Percentiles rank a stretch among this genome's conserved stretches.
Conservation (phyloP, 2,797 vertebrate genomes). For the Sebastes steindachneri region DNA sequence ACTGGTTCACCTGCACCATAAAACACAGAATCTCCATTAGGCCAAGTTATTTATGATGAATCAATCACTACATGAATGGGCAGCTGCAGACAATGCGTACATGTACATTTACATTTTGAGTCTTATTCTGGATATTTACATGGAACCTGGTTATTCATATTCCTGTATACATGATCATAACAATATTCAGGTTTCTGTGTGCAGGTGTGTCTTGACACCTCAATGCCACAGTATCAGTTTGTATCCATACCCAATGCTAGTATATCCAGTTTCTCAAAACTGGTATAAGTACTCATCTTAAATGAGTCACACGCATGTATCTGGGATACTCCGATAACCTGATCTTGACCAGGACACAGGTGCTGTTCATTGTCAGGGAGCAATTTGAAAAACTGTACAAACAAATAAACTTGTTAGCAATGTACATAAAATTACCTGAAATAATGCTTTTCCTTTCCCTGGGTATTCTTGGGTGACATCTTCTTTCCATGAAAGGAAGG, state of each 20-base stretch:
- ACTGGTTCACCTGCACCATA: slow-evolving; percentile 93
- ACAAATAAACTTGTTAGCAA: not conserved
- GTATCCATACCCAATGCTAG: not conserved
- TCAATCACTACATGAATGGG: not conserved
- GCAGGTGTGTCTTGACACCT: not conserved
- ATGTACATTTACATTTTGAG: not conserved
- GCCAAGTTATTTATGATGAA: not conserved
- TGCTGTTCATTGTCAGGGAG: not conserved
- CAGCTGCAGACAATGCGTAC: not conserved
- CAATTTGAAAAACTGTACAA: not conserved
- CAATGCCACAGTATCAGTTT: not conserved
- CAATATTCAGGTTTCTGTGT: not conserved
- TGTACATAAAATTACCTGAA: slow-evolving; percentile 87
- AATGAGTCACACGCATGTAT: not conserved
- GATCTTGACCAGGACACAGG: not conserved
- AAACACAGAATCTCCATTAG: not conserved
- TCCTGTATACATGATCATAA: not conserved
- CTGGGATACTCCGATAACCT: not conserved
- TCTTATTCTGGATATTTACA: not conserved
- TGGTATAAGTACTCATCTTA: too few species aligned
- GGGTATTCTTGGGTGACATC: slow-evolving; percentile 98
- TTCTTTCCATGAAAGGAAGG: slow-evolving; percentile 99
- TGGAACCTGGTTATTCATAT: not conserved
- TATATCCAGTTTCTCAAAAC: not conserved
- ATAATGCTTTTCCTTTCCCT: slow-evolving; percentile 99